These are phyloP conservation scores for Irena cyanogastra DNA, from an alignment of 2,113 vertebrate genomes.

Conservation along the genomic window DNA sequence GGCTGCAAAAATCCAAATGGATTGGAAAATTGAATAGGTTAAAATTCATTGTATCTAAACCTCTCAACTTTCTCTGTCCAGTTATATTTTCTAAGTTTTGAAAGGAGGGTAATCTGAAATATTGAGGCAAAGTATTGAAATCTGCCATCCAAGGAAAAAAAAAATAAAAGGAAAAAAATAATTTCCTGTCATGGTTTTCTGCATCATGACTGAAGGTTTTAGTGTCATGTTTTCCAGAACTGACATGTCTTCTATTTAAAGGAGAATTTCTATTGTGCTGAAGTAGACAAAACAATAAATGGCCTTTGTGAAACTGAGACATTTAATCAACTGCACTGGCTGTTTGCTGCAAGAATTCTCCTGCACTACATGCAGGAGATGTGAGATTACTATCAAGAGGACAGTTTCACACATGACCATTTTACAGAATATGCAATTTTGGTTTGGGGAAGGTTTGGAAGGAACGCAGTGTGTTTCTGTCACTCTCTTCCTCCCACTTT, in stretches of 20 bases:
- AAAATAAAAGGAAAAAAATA: fast-evolving
- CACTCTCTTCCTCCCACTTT: not conserved
- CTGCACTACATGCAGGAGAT: not conserved
- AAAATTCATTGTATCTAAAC: not conserved
- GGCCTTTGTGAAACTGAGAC: not conserved
- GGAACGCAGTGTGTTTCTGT: not conserved
- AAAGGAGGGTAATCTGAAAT: not conserved
- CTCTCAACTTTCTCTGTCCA: not conserved
- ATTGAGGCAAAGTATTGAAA: not conserved
- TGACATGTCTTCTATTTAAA: not conserved
- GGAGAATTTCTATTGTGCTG: not conserved
- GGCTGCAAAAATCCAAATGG: not conserved
- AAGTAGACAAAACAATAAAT: not conserved
- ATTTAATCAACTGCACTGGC: not conserved
- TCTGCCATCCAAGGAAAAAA: not conserved
- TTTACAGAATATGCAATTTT: not conserved
- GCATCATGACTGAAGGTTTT: not conserved
- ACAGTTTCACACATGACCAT: not conserved
- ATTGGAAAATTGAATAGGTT: not conserved
- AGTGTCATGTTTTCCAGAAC: not conserved
- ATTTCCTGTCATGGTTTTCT: not conserved
- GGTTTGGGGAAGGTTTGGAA: not conserved
- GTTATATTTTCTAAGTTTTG: not conserved
- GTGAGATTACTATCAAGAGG: not conserved
- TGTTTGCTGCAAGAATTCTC: not conserved